Evolutionary conservation across 2,113 vertebrate genomes (phyloP), one percentile per base, ranked within the genome.

Genomic region (Tyto alba): DNA sequence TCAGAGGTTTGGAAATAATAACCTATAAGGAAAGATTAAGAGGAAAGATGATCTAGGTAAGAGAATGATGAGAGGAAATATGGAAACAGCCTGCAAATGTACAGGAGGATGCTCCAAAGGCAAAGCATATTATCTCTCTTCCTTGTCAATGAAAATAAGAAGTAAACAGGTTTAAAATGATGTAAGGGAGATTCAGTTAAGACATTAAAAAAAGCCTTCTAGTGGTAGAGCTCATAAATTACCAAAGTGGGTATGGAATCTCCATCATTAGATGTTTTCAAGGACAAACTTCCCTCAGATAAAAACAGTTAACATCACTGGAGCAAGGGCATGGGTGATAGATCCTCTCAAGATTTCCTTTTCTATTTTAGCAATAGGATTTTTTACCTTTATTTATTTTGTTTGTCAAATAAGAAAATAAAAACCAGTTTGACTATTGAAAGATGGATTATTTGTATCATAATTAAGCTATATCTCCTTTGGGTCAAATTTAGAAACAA

Each of bases 401-500:
- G 1, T 73, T 87, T 71, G 16, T 27, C 43, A 62, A 48, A 72
- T 25, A 76, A 89, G 26, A 56, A 92, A 67, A 77, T 52, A 20
- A 47, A 72, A 88, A 48, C 0, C 10, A 59, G 16, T 56, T 95
- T 87, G 11, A 21, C 29, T 43, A 7, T 27, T 67, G 48, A 84
- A 89, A 86, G 47, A 77, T 45, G 36, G 55, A 79, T 93, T 91
- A 45, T 74, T 76, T 68, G 14, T 57, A 69, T 68, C 29, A 57
- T 80, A 89, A 89, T 82, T 85, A 89, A 93, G 14, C 23, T 82
- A 45, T 55, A 91, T 41, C 4, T 74, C 73, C 76, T 87, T 55
- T 76, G 57, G 41, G 63, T 85, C 76, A 87, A 95, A 85, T 71
- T 93, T 71, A 59, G 38, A 93, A 95, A 94, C 30, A 69, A 92